A percentile compares a stretch with the other conserved stretches of the same genome.
phyloP scores from a whole-genome alignment of 2,797 vertebrate genomes.

The Oreonectes daqikongensis region DNA sequence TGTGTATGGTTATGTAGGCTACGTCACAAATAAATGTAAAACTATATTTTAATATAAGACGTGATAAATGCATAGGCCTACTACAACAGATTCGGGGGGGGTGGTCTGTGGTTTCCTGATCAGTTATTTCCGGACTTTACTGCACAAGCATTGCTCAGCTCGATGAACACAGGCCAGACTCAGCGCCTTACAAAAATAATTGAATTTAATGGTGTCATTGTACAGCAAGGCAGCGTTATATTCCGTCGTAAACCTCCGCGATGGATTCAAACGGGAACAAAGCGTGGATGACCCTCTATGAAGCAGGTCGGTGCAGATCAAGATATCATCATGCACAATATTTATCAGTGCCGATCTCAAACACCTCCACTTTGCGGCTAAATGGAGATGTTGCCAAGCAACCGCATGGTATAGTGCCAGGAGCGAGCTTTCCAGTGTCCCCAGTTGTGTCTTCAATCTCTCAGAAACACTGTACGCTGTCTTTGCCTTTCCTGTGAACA shows the following conservation, averaged over 20 bases:
- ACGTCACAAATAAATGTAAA: too few relatives aligned
- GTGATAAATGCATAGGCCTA: too few relatives aligned
- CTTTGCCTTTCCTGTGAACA: slow-evolving; percentile 29
- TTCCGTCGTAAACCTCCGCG: not conserved
- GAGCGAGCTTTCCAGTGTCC: slow-evolving; percentile 44
- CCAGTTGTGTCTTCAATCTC: slow-evolving; percentile 47
- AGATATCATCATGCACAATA: slow-evolving; percentile 52
- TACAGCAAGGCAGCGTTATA: slow-evolving; percentile 23
- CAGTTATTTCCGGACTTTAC: slow-evolving; percentile 29
- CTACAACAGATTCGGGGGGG: too few relatives aligned
- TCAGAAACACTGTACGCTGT: slow-evolving; percentile 34
- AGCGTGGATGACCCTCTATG: slow-evolving; percentile 32
- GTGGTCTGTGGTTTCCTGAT: slow-evolving; percentile 39
- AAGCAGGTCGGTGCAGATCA: slow-evolving; percentile 41
- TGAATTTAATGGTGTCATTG: slow-evolving; percentile 39
- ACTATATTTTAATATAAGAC: too few relatives aligned
- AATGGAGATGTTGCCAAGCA: slow-evolving; percentile 65
- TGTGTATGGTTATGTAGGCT: too few relatives aligned
- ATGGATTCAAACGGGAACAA: slow-evolving; percentile 20
- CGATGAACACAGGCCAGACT: slow-evolving; percentile 25
- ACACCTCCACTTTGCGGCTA: slow-evolving; percentile 58
- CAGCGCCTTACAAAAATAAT: slow-evolving; percentile 20
- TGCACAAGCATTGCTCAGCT: slow-evolving; percentile 25
- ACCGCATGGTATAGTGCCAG: slow-evolving; percentile 54
- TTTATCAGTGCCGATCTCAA: slow-evolving; percentile 39